Evolutionary conservation across 2,113 vertebrate species (phyloP), one percentile per base, ranked within the genome.

Genomic region (Gasterosteus nipponicus): DNA sequence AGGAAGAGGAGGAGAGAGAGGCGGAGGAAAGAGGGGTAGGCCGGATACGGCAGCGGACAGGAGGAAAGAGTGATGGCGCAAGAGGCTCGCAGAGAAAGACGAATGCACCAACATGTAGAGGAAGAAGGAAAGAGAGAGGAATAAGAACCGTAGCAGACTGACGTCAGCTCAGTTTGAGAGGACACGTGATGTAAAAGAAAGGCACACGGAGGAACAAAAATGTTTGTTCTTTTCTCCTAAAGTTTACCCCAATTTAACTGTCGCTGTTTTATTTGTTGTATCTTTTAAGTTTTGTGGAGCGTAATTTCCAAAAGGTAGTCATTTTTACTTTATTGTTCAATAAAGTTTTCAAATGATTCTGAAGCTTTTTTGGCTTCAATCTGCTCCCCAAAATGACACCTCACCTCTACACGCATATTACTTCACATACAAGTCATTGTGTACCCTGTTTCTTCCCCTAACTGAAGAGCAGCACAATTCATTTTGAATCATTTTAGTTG

Each of bases 61-160:
- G 77, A 85, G 83, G 88, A 89, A 82, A 84, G 74, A 86, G 77
- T 81, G 77, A 89, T 85, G 22, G 22, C 22, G 22, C 22, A 26
- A 26, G 22, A 26, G 22, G 22, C 65, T 75, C 78, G 70, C 42
- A 7, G 59, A 68, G 78, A 77, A 81, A 86, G 85, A 89, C 81
- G 49, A 81, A 79, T 86, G 78, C 47, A 69, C 54, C 68, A 1
- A 58, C 72, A 70, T 35, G 73, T 56, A 53, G 59, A 77, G 38
- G 44, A 42, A 66, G 44, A 72, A 61, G 58, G 35, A 78, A 77
- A 57, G 59, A 63, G 33, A 8, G 39, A 63, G 69, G 44, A 26
- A 54, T 54, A 11, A 41, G 69, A 65, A 76, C 68, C 58, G 38
- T 33, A 26, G 73, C 58, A 31, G 75, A 75, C 73, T 75, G 81